Conservation (phyloP, 2,797 vertebrate species). For the Tokudaia tokunoshimensis region DNA sequence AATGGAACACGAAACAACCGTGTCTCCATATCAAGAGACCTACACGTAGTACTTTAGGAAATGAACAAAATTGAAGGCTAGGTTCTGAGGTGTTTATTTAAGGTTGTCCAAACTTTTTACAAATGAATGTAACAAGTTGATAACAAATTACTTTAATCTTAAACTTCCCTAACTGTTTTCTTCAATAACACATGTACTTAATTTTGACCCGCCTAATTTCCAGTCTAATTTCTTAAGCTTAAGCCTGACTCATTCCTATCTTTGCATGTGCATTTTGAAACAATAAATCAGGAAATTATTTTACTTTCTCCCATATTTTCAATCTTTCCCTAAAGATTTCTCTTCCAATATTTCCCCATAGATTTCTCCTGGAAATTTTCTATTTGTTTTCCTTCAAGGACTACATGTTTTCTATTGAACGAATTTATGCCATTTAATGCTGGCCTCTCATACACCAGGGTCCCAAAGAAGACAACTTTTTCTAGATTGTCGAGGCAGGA, state of each 20-base stretch:
- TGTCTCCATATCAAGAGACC: conserved; percentile 67
- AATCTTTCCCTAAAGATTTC: not conserved
- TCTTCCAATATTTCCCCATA: not conserved
- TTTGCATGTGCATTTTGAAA: not conserved
- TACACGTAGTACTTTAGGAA: conserved; percentile 72
- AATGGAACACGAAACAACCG: conserved; percentile 58
- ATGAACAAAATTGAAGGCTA: conserved; percentile 57
- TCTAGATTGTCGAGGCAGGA: not conserved
- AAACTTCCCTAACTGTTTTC: not conserved
- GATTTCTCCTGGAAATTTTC: not conserved
- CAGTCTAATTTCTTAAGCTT: not conserved
- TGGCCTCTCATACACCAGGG: not conserved
- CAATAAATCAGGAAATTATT: not conserved
- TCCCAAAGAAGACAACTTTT: conserved; percentile 5
- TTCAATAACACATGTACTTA: not conserved
- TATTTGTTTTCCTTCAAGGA: not conserved
- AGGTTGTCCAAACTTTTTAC: conserved; percentile 28
- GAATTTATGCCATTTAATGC: not conserved
- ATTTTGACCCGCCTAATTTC: not conserved
- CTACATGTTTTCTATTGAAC: not conserved
- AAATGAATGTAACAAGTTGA: conserved; percentile 29
- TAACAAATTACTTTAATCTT: not conserved
- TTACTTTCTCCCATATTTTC: not conserved
- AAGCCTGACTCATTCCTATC: not conserved
- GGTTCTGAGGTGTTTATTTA: conserved; percentile 25